Conservation (phyloP, 92 coral and sea anemone species). For the Epizoanthus ramosus region DNA sequence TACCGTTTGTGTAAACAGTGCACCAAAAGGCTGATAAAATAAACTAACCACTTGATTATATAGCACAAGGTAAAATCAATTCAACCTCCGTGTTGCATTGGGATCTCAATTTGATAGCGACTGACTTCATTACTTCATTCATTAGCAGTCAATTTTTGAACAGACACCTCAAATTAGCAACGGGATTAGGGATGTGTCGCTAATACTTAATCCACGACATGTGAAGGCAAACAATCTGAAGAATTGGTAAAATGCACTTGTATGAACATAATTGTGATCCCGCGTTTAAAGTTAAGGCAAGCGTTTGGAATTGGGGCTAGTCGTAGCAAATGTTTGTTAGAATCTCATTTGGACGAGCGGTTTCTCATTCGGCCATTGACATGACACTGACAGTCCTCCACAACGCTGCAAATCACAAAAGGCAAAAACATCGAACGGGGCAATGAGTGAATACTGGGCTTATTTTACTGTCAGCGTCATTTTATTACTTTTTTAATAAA, state of each 20-base stretch:
- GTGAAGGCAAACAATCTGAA: not conserved
- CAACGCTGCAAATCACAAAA: too few relatives aligned
- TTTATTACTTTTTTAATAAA: too few relatives aligned
- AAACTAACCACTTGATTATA: not conserved
- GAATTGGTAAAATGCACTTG: not conserved
- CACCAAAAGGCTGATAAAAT: not conserved
- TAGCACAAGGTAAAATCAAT: not conserved
- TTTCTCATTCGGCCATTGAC: too few relatives aligned
- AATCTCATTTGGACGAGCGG: too few relatives aligned
- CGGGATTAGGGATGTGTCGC: constrained; percentile 3
- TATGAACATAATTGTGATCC: not conserved
- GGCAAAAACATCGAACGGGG: too few relatives aligned
- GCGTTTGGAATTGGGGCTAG: not conserved
- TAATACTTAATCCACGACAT: not conserved
- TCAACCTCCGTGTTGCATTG: too few relatives aligned
- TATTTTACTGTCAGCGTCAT: too few relatives aligned
- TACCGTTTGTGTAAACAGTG: constrained; percentile 17
- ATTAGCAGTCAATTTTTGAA: not conserved
- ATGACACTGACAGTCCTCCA: not conserved
- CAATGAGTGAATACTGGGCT: too few relatives aligned
- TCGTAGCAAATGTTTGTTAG: not conserved
- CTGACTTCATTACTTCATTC: not conserved
- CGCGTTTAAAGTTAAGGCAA: not conserved
- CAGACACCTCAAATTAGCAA: constrained; percentile 1
- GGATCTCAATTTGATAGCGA: not conserved